These are phyloP conservation scores for Guaruba guarouba DNA, from an alignment of 2,113 vertebrate species.

Conservation along the genomic window DNA sequence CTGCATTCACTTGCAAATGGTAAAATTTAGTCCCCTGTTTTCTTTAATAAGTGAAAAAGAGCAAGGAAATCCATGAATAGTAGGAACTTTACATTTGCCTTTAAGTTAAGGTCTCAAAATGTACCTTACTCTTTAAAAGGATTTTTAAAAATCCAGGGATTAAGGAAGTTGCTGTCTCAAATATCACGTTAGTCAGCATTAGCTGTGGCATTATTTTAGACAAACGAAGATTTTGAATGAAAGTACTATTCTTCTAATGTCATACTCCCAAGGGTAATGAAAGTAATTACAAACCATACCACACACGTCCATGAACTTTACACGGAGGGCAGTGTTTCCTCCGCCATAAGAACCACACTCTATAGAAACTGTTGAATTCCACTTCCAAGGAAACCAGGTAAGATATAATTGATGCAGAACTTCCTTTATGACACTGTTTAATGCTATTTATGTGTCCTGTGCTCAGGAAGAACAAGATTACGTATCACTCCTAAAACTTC, in stretches of 20 bases:
- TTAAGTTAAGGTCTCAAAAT: not conserved
- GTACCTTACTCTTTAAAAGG: not conserved
- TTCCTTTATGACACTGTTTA: not conserved
- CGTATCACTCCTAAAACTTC: not conserved
- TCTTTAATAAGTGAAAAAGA: not conserved
- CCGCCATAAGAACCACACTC: not conserved
- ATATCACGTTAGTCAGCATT: not conserved
- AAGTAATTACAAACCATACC: not conserved
- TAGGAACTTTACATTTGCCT: slow-evolving; percentile 12
- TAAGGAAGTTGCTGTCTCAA: not conserved
- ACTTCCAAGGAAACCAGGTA: not conserved
- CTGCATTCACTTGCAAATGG: not conserved
- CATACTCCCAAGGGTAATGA: not conserved
- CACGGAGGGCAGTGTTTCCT: not conserved
- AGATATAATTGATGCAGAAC: not conserved
- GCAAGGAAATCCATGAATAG: not conserved
- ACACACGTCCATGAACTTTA: not conserved
- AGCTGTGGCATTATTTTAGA: not conserved
- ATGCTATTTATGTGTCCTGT: not conserved
- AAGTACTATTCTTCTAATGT: not conserved
- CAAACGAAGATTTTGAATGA: not conserved
- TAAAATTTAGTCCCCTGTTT: not conserved
- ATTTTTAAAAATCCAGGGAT: not conserved
- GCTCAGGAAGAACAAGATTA: not conserved
- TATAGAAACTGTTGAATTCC: not conserved